Evolutionary conservation across 2,113 vertebrate species (phyloP), one percentile per base, ranked within the genome.

Genomic region (Telmatochromis sp.): DNA sequence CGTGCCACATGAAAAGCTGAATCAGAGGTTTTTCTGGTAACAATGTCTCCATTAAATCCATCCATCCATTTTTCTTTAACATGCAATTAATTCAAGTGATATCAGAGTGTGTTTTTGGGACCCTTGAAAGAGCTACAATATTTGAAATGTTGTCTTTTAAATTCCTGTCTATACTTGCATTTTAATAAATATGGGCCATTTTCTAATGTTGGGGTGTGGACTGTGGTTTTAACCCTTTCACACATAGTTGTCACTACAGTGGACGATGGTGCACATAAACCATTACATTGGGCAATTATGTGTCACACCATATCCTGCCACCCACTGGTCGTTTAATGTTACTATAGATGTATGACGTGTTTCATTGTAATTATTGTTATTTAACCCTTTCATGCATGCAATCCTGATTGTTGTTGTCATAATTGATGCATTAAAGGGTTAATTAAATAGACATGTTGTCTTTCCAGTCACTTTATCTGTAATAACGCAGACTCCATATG

Each of bases 1-100:
- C 1, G 0, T 4, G 0, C 6, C 0, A 11, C 71, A 19, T 28
- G 8, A 28, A 47, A 28, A 31, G 1, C 8, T 47, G 68, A 19
- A 28, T 75, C 71, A 31, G 42, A 1, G 14, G 23, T 7, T 75
- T 28, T 47, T 75, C 14, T 42, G 13, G 37, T 23, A 23, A 71
- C n/a, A 15, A 2, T 17, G 40, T 75, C 68, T 19, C 23, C 23
- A 75, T 17, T 73, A 26, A 17, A 75, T 47, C 42, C 14, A 75
- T 47, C 42, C 14, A 75, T 45, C 23, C 23, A 50, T 50, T 47
- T 45, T 28, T 31, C 9, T 75, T 31, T 28, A 75, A 11, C 9
- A 28, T 73, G 21, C 5, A 26, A 10, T 45, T 73, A 17, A 65
- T 65, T 35, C 19, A 23, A 42, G 35, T 40, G 63, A 40, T 21